phyloP scores from a whole-genome alignment of 2,888 invertebrate species.

The Molanna angustata region DNA sequence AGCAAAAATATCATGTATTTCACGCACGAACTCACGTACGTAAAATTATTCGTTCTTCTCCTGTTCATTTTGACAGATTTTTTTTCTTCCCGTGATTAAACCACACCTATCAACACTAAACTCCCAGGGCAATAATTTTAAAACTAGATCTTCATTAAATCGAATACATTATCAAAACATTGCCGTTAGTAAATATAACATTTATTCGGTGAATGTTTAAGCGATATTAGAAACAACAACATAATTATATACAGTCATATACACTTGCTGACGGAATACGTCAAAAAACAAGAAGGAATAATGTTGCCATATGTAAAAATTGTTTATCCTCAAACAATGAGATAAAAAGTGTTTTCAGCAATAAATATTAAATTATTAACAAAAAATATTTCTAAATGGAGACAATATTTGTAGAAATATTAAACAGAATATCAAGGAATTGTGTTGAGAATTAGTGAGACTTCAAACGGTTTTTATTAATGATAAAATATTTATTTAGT shows the following conservation, averaged over 20 bases:
- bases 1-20: slow-evolving; percentile 88
- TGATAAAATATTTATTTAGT: too few relatives aligned
- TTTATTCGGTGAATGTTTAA: background rate
- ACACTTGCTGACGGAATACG: slow-evolving; percentile 8
- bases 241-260: too few relatives aligned
- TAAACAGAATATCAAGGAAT: too few relatives aligned
- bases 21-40: slow-evolving; percentile 81
- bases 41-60: slow-evolving; percentile 67
- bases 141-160: slow-evolving; percentile 9
- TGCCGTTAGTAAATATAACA: background rate
- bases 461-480: too few relatives aligned
- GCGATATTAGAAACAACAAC: slow-evolving; percentile 19
- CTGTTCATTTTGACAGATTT: slow-evolving; percentile 52
- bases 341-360: too few relatives aligned
- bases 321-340: too few relatives aligned
- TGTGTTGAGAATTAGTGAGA: too few relatives aligned
- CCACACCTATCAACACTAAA: slow-evolving; percentile 4
- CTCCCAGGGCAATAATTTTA: background rate
- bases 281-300: slow-evolving; percentile 1
- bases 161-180: background rate
- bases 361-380: too few relatives aligned
- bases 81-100: background rate
- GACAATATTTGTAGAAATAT: too few relatives aligned
- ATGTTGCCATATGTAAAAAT: background rate
- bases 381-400: too few relatives aligned